phyloP scores from a whole-genome alignment of 2,888 invertebrate species.

The Dicranocentrus wangi region DNA sequence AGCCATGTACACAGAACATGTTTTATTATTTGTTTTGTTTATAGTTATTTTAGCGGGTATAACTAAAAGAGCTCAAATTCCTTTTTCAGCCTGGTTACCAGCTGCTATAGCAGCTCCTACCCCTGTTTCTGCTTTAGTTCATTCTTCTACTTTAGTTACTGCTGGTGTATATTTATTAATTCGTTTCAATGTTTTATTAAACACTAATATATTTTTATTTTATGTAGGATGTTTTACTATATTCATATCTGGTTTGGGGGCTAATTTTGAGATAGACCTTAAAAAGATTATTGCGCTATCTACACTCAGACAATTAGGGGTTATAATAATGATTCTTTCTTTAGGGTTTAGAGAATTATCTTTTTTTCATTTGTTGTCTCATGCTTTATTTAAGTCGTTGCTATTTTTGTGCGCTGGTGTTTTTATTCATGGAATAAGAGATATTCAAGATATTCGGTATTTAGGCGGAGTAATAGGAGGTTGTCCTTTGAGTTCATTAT shows the following conservation, averaged over 20 bases:
- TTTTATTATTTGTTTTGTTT: constrained; percentile 76
- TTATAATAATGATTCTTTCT: constrained; percentile 82
- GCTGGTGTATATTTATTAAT: constrained; percentile 85
- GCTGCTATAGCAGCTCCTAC: constrained; percentile 86
- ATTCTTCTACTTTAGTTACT: constrained; percentile 86
- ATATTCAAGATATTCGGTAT: constrained; percentile 82
- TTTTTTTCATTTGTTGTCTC: constrained; percentile 83
- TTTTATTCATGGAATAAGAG: constrained; percentile 81
- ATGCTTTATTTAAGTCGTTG: constrained; percentile 85
- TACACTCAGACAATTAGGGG: constrained; percentile 83
- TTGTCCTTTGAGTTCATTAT: constrained; percentile 77
- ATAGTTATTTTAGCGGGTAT: constrained; percentile 78
- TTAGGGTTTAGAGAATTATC: constrained; percentile 78
- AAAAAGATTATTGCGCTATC: constrained; percentile 87
- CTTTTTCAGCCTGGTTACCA: constrained; percentile 85
- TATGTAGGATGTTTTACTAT: constrained; percentile 76
- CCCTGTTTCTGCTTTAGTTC: constrained; percentile 84
- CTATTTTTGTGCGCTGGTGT: constrained; percentile 83
- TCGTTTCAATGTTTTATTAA: constrained; percentile 80
- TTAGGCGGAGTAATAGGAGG: constrained; percentile 77
- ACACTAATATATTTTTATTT: constrained; percentile 77
- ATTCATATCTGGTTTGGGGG: constrained; percentile 74
- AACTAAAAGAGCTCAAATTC: constrained; percentile 87
- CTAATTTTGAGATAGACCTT: constrained; percentile 78
- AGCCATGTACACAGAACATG: constrained; percentile 77